Base-by-base conservation (phyloP, 2,888 invertebrate genomes). In the Megalurothrips usitatus region DNA sequence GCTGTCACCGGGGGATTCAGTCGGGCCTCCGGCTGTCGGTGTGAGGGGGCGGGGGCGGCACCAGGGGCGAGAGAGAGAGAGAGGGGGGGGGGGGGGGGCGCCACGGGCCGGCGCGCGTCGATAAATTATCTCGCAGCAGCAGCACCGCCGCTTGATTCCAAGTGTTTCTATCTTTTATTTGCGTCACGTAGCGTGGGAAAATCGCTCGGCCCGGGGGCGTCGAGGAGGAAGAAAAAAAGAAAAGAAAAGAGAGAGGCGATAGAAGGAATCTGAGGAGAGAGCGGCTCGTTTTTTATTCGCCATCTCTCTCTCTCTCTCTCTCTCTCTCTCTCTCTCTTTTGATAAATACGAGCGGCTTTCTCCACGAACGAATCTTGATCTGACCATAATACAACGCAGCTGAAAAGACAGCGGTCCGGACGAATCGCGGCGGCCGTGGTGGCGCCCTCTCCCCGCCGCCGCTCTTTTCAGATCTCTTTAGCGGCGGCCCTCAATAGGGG, bases 141-240 rank as follows among this genome's bases (percentile, higher is more conserved):
- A 6, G 3, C 34, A 43, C 3, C 34, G 34, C 34, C 34, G 34
- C 34, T 58, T 58, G 68, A 75, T 75, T 75, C 68, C 68, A 26
- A 75, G 68, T 75, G 68, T 75, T 75, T 75, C 68, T 75, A 75
- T 75, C 68, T 75, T 75, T 75, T 75, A 75, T 75, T 75, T 75
- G 68, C 68, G 68, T 75, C 68, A 75, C 68, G 68, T 75, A 75
- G 11, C 68, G 68, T 75, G 68, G 68, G 68, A 75, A 75, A 75
- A 75, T 75, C 68, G 68, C 68, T 75, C 68, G 68, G 26, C 68
- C 68, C 23, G 26, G 68, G 68, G 68, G 68, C 26, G 26, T 14
- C 58, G 58, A 17, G 52, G 14, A 52, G 52, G 17, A 52, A 52
- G 52, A 17, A 17, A 52, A 52, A 68, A 23, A n/a, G 63, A 23